phyloP scores from a whole-genome alignment of 1,140 invertebrate genomes.

The Vanessa tameamea region DNA sequence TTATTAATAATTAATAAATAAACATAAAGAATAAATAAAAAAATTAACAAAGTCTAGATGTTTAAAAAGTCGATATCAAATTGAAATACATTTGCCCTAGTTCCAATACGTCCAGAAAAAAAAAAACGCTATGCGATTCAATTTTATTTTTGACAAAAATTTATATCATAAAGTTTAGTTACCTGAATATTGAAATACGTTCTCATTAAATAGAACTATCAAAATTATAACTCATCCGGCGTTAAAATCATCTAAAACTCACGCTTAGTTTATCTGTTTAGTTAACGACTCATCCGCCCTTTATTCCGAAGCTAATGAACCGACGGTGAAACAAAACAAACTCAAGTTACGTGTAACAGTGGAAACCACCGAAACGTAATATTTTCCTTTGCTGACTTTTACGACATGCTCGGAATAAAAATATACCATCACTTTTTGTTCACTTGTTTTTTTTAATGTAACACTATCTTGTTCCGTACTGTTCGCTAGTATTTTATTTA shows the following conservation, averaged over 20 bases:
- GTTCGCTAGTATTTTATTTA: too few species aligned
- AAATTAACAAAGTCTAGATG: too few species aligned
- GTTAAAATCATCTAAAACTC: not conserved
- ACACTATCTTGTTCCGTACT: too few species aligned
- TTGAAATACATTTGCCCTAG: too few species aligned
- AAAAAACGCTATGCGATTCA: too few species aligned
- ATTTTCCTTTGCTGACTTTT: constrained; percentile 27
- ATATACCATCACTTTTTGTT: constrained; percentile 17
- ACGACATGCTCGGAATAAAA: constrained; percentile 28
- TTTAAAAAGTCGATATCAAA: too few species aligned
- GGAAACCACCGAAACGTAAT: constrained; percentile 8
- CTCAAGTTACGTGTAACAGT: constrained; percentile 2
- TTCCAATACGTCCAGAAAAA: too few species aligned
- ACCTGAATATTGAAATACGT: too few species aligned
- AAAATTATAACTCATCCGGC: not conserved
- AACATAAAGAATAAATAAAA: too few species aligned
- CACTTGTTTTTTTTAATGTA: not conserved
- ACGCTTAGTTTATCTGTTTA: constrained; percentile 1
- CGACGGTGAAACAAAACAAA: not conserved
- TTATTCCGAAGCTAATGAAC: constrained; percentile 13
- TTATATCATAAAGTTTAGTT: too few species aligned
- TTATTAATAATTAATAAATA: too few species aligned
- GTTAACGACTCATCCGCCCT: not conserved
- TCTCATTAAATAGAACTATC: not conserved
- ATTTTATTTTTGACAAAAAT: too few species aligned